Evolutionary conservation across 2,888 invertebrate species (phyloP).

Genomic region (Synanthedon vespiformis): DNA sequence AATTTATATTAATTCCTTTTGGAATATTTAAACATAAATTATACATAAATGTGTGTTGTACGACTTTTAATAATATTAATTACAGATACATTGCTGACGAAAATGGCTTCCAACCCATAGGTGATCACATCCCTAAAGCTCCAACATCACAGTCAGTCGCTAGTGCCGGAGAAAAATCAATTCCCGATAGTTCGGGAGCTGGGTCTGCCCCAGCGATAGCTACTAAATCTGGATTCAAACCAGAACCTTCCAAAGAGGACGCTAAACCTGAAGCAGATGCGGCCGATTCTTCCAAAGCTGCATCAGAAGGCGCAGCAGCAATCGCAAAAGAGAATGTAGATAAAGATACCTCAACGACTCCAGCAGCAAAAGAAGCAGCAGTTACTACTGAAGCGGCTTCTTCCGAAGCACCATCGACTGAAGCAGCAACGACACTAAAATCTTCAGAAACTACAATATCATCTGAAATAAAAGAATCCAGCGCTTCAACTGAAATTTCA

Average conservation of each 20-base stretch:
- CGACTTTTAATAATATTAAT: neutral
- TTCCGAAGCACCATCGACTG: conserved; percentile 1
- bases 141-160: conserved; percentile 12
- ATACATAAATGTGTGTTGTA: neutral
- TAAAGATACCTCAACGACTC: conserved; percentile 6
- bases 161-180: conserved; percentile 22
- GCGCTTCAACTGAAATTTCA: conserved; percentile 9
- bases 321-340: conserved; percentile 2
- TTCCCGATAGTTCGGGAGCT: conserved; percentile 17
- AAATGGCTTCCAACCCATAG: conserved; percentile 77
- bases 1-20: neutral
- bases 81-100: conserved; percentile 77
- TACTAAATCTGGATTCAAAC: conserved; percentile 2
- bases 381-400: conserved; percentile 2
- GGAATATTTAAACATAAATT: neutral
- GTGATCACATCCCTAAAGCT: conserved; percentile 72
- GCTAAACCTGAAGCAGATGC: neutral
- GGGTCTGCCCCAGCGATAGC: conserved; percentile 17
- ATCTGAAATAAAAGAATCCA: conserved; percentile 9
- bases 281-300: conserved; percentile 5
- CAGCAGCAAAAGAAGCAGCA: conserved; percentile 6
- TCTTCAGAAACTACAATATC: conserved; percentile 6
- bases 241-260: neutral
- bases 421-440: conserved; percentile 1
- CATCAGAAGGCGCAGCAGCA: conserved; percentile 1